phyloP scores from a whole-genome alignment of 2,113 vertebrate genomes.

The Centropristis striata region DNA sequence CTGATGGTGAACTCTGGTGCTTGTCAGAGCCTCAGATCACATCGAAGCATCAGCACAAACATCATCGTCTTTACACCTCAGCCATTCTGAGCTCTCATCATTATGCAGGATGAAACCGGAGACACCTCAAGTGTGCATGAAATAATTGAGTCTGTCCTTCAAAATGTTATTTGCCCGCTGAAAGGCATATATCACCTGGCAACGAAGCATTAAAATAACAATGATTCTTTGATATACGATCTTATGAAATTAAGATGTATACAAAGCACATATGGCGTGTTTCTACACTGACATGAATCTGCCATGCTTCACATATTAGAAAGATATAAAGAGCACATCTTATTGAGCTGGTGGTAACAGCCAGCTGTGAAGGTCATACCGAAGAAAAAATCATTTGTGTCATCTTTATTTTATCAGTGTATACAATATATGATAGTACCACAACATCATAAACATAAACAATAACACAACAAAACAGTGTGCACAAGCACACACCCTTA shows the following conservation, averaged over 20 bases:
- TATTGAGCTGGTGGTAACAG: slow-evolving; percentile 38
- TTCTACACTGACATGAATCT: slow-evolving; percentile 50
- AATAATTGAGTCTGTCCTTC: slow-evolving; percentile 54
- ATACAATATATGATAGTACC: neutral
- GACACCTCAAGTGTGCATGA: neutral
- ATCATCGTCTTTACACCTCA: slow-evolving; percentile 15
- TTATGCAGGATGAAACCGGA: slow-evolving; percentile 22
- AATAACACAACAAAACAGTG: neutral
- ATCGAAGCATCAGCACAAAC: slow-evolving; percentile 24
- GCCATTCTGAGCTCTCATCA: slow-evolving; percentile 19
- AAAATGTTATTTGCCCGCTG: slow-evolving; percentile 20
- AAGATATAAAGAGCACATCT: slow-evolving; percentile 26
- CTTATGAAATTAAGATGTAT: slow-evolving; percentile 1
- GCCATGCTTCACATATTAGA: slow-evolving; percentile 23
- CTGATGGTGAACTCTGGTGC: slow-evolving; percentile 3
- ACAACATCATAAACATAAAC: slow-evolving; percentile 2
- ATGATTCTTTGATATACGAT: slow-evolving; percentile 46
- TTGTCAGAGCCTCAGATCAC: slow-evolving; percentile 34
- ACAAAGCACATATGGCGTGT: slow-evolving; percentile 11
- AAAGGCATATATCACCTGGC: slow-evolving; percentile 34
- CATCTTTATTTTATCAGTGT: neutral
- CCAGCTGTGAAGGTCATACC: slow-evolving; percentile 32
- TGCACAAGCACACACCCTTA: no score
- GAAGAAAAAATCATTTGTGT: neutral
- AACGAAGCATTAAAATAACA: slow-evolving; percentile 53